Base-by-base conservation (phyloP, 2,113 vertebrate genomes). In the Gavialis gangeticus region DNA sequence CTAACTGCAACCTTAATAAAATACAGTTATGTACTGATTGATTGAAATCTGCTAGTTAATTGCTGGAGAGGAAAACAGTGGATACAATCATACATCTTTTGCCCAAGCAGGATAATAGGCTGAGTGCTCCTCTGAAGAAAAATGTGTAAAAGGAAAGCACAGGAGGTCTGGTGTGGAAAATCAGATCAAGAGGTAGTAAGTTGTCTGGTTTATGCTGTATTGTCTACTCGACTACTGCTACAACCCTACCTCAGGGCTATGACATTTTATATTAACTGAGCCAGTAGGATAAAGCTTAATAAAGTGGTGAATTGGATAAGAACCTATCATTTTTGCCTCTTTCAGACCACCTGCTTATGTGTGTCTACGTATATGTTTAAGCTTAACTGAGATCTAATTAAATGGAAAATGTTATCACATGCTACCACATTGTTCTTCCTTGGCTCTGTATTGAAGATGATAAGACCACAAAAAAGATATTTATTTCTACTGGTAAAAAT, bases 1-100 rank as follows among this genome's bases (percentile, higher is more conserved):
- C 81, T 95, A 91, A 92, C 85, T 90, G 79, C 67, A 84, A 67
- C 28, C 27, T 8, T 91, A 90, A 79, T 75, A 87, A 89, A 85
- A 13, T 10, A 73, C 56, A 56, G 78, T 64, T 85, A 1, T 46
- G 34, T 59, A 79, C 12, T 18, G 9, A 88, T 83, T 25, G 16
- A 28, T 81, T 87, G 30, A 91, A 82, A 81, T 58, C 67, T 37
- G 6, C 18, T 85, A 37, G 82, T 66, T 58, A 71, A 92, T 79
- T 71, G 27, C 19, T 25, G 37, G 16, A 16, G 64, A 46, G 21
- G 54, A 54, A 90, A 73, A 88, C 75, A 59, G 27, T 22, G 8
- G 14, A 18, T 24, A 24, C 0, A 18, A 55, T 46, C 78, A 28
- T 3, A 30, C 6, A 34, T 56, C 10, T 30, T 10, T 19, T 83